A percentile compares a stretch with the other conserved stretches of the same genome.
These are phyloP conservation scores for Uria aalge DNA, from an alignment of 2,113 vertebrate genomes.

Conservation along the genomic window DNA sequence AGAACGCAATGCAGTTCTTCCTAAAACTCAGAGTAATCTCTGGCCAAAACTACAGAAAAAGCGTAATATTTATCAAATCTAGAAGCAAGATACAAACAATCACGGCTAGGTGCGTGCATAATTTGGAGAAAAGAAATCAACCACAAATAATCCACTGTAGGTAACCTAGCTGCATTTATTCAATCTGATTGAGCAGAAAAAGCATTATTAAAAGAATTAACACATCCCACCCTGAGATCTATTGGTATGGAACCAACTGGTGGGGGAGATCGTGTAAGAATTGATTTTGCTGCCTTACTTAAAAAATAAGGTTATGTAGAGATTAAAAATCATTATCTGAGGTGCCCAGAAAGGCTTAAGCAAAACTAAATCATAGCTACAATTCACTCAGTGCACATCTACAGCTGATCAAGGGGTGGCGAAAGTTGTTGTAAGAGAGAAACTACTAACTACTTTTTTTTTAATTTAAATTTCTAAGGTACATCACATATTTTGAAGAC, in stretches of 20 bases:
- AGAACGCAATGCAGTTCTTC: background rate
- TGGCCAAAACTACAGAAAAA: background rate
- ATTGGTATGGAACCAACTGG: conserved; percentile 1
- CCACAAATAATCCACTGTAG: background rate
- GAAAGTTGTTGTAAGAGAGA: background rate
- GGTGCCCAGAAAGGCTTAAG: background rate
- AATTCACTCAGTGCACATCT: background rate
- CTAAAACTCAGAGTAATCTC: background rate
- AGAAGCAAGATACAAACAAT: background rate
- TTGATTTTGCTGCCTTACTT: conserved; percentile 30
- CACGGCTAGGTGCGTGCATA: background rate
- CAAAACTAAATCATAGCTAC: conserved; percentile 18
- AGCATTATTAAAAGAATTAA: conserved; percentile 39
- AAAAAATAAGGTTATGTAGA: conserved; percentile 21
- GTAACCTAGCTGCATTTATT: background rate
- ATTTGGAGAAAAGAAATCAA: background rate
- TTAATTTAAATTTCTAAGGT: background rate
- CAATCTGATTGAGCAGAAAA: conserved; percentile 30
- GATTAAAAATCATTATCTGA: conserved; percentile 15
- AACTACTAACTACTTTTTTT: background rate
- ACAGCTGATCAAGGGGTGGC: background rate
- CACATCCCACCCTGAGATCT: background rate
- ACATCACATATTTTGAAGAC: conserved; percentile 43
- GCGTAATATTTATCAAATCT: background rate
- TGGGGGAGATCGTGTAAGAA: conserved; percentile 34